Evolutionary conservation across 1,140 invertebrate species (phyloP), one percentile per base, ranked within the genome.

Genomic region (Homalodisca vitripennis): DNA sequence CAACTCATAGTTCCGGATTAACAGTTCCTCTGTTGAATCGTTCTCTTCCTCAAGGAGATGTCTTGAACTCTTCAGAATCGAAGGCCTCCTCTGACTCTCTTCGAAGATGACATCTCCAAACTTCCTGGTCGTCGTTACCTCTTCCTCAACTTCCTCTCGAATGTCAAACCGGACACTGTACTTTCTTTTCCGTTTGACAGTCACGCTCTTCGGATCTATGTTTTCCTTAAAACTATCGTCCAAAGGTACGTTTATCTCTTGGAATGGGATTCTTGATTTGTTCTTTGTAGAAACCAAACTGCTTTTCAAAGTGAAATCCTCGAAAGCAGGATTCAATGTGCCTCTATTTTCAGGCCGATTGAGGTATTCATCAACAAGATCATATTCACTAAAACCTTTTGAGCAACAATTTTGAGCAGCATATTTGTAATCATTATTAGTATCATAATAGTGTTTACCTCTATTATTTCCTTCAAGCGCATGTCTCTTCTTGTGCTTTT

Each of bases 211-310:
- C 2, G 55, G 55, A n/a, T 60, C 55, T 2, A 13, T 13, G 55
- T 60, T 60, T 30, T 60, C 55, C 29, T 60, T 60, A n/a, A 60
- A 60, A 27, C 55, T 60, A n/a, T 60, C 55, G n/a, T 60, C 27
- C 26, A 60, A 27, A 22, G 48, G 48, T 6, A 60, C 29, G 26
- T 60, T 60, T 60, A 60, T 26, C 29, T 60, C 55, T 60, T 60
- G 55, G 6, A 60, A 29, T 30, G 55, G 55, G 12, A 26, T n/a
- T 27, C 55, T 60, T 3, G 22, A 6, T 60, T 22, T 22, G 6
- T 60, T 60, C 27, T 26, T 26, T 12, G 55, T 13, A 26, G 55
- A 10, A 17, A 41, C 34, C 34, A 41, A 41, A 29, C 29, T 60
- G 24, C 55, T 60, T 30, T 60, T 60, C 26, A 60, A 60, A 2